Evolutionary conservation across 92 coral and sea anemone genomes (phyloP), one percentile per base, ranked within the genome.

Genomic region (Zoanthus sociatus): DNA sequence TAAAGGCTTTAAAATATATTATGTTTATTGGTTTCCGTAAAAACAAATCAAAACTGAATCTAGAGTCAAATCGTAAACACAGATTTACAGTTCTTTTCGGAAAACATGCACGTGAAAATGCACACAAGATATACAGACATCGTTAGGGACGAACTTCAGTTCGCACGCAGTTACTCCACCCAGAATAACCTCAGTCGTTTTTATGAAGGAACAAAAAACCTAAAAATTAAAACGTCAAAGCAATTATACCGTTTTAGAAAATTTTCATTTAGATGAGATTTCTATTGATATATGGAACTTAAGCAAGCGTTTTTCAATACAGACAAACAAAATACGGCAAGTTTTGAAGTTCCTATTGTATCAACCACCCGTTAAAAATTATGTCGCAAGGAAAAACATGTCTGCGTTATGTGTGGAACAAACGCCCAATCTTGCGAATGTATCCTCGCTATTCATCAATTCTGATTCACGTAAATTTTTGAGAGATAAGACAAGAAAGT

Each of bases 1-100:
- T 47, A 81, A 81, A 67, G 45, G 60, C 85, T 21, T 81, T 44
- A 9, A 46, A 81, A 33, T 32, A 81, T 66, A 66, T 78, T 66
- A 64, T 81, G 76, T 81, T 81, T 64, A 66, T 66, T 11, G 26
- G 45, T 81, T 81, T 81, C 71, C 48, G 76, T 51, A 61, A 63
- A 78, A 78, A 42, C 84, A 63, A 78, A 78, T 78, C 84, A 78
- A 60, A 78, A 78, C 45, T 37, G 31, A 60, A 78, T 12, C 31
- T 44, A 78, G 33, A 37, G 37, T 9, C 31, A 53, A 78, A 78
- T 78, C 55, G 60, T 78, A 70, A 60, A 78, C 84, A 64, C 84
- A 78, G 84, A 78, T 78, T 78, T 78, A 20, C 71, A 60, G 47
- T 4, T 60, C 53, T 5, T 78, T 17, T 78, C 45, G 55, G 42